Evolutionary conservation across 2,888 invertebrate species (phyloP).

Genomic region (Pedicia rivosa): DNA sequence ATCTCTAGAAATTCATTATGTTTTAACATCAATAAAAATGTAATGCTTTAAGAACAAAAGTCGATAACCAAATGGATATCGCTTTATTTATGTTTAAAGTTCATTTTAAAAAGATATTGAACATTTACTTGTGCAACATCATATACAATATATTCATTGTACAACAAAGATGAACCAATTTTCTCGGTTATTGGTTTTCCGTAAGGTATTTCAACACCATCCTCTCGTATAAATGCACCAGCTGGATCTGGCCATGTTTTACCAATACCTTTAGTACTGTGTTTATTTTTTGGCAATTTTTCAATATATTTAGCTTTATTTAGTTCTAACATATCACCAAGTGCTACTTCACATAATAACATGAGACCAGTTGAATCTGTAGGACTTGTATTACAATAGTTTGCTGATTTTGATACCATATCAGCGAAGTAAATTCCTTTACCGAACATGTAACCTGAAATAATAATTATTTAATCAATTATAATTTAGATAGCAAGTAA

Average conservation of each 20-base stretch:
- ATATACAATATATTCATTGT: constrained; percentile 96
- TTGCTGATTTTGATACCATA: constrained; percentile 97
- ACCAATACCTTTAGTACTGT: constrained; percentile 81
- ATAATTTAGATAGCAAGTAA: no score
- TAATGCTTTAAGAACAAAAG: no score
- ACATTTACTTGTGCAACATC: constrained; percentile 34
- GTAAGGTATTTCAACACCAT: constrained; percentile 63
- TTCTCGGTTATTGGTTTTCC: constrained; percentile 35
- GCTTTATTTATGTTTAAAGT: background rate
- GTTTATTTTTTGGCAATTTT: constrained; percentile 64
- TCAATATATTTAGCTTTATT: constrained; percentile 52
- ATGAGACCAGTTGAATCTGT: constrained; percentile 62
- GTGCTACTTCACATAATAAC: constrained; percentile 87
- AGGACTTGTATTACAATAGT: constrained; percentile 73
- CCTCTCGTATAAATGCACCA: constrained; percentile 34
- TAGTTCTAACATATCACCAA: constrained; percentile 80
- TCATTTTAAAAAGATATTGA: constrained; percentile 3
- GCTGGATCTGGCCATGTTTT: constrained; percentile 68
- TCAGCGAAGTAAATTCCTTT: constrained; percentile 97
- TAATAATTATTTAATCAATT: no score
- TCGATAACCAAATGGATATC: no score
- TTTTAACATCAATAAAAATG: no score
- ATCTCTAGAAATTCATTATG: no score
- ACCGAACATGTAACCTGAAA: constrained; percentile 91
- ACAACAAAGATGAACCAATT: constrained; percentile 45